Conservation (phyloP, 2,113 vertebrate genomes). For the Cephalopterus ornatus region DNA sequence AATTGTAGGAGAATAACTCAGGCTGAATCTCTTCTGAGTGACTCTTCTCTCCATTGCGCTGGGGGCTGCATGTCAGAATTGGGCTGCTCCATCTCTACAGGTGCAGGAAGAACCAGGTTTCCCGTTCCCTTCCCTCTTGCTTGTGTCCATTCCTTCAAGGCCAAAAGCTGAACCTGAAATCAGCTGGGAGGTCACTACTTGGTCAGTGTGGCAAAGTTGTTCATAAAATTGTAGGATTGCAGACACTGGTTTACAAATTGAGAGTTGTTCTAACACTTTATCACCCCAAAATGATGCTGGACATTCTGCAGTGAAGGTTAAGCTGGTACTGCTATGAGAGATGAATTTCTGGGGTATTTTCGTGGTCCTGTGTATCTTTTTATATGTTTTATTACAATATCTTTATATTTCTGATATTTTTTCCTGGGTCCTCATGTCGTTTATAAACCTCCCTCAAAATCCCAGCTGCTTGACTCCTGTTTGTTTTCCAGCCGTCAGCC, state of each 20-base stretch:
- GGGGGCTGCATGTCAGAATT: neutral
- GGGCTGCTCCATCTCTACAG: neutral
- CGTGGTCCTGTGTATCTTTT: rapidly evolving
- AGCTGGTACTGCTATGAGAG: neutral
- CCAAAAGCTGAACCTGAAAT: neutral
- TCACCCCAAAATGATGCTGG: neutral
- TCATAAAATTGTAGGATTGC: too few species aligned
- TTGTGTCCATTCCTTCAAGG: rapidly evolving
- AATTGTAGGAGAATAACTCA: neutral
- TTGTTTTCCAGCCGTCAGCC: conserved; percentile 70
- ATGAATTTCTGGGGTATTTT: neutral
- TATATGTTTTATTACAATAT: rapidly evolving
- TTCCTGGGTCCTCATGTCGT: rapidly evolving
- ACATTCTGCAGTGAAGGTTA: neutral
- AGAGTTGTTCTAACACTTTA: rapidly evolving
- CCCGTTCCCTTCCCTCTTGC: neutral
- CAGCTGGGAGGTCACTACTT: neutral
- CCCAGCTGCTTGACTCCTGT: neutral
- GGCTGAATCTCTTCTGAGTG: neutral
- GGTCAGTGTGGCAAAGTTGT: rapidly evolving
- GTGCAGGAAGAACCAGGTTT: neutral
- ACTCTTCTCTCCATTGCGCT: neutral
- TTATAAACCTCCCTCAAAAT: neutral
- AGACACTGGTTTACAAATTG: neutral
- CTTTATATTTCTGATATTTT: rapidly evolving